Evolutionary conservation across 1,140 invertebrate species (phyloP), one percentile per base, ranked within the genome.

Genomic region (Aethina tumida): DNA sequence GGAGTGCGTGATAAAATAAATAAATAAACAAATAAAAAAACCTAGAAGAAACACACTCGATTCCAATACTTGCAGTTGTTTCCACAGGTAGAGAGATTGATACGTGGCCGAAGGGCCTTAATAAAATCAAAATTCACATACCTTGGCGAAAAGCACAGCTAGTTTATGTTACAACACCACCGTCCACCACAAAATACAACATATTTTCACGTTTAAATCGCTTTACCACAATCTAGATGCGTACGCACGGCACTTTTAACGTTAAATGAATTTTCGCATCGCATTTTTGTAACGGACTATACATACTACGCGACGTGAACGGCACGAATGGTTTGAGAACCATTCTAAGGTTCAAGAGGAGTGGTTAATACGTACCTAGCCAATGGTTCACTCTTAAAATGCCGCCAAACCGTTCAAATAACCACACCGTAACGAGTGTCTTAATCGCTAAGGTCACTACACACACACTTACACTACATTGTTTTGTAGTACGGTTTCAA

Each of bases 301-400:
- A 40, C 37, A 25, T 26, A 41, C 31, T 35, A 48, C 41, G 32
- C 46, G 46, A 49, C 41, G 31, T 38, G 35, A 45, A 39, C 46
- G 46, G 42, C 25, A 28, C 46, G 34, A 49, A 45, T 49, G 46
- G 46, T 34, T 45, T 17, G 41, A 27, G 43, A 49, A 49, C 46
- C 38, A 48, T 41, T 47, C 35, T 34, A 18, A 27, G 28, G 36
- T 42, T 43, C 36, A 47, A 37, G 36, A 39, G 45, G 45, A 39
- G 45, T 47, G 40, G 44, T 42, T 39, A 15, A 6, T 8, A 14
- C 22, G 35, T 6, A 14, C 18, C 13, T 4, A 9, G 29, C 34
- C 34, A 31, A 29, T 37, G 12, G 3, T 19, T 7, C n/a, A n/a
- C n/a, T n/a, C n/a, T n/a, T n/a, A n/a, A n/a, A n/a, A n/a, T n/a